Base-by-base conservation (phyloP, 1,140 invertebrate species). In the Andrena cerasifolii region DNA sequence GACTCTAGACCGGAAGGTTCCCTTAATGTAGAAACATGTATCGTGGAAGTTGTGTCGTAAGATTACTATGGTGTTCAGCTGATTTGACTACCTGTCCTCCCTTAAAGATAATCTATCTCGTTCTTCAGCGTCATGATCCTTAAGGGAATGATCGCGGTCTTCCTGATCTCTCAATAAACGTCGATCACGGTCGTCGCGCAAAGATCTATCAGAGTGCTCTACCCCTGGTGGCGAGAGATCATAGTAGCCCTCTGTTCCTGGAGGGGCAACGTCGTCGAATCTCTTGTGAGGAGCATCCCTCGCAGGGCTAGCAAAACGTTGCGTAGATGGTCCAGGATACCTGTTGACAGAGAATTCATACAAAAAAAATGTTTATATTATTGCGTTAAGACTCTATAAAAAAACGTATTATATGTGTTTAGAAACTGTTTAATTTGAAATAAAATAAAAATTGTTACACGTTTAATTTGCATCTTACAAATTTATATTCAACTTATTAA, bases 191-290 rank as follows among this genome's bases (percentile, higher is more conserved):
- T 89, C 89, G 7, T 89, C 88, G 1, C 86, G 82, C 18, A 77
- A 31, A 4, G 79, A 16, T 74, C 88, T 88, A 31, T 92, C 90
- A 6, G 88, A 83, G 82, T 91, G 89, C 79, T 93, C 92, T 24
- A 92, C 89, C n/a, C 92, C 92, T 5, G 92, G 91, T n/a, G 92
- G 92, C 43, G 91, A 90, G 2, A 92, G 78, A 56, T 93, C 92
- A 51, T 93, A 92, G 79, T 93, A 93, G 0, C 91, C 92, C 51
- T 93, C 92, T 2, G 92, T 93, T 21, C 92, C 92, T n/a, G 92
- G 92, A 12, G 92, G 92, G 21, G 91, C 92, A 16, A 93, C 91
- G 40, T 93, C 92, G 24, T 93, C 92, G 54, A 92, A 92, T 54
- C 91, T 81, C 72, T 93, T 93, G 21, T 90, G 87, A 54, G 87